A percentile compares a stretch with the other conserved stretches of the same genome.
These are phyloP conservation scores for Taxidea taxus DNA, from an alignment of 2,113 vertebrate species.

Conservation along the genomic window DNA sequence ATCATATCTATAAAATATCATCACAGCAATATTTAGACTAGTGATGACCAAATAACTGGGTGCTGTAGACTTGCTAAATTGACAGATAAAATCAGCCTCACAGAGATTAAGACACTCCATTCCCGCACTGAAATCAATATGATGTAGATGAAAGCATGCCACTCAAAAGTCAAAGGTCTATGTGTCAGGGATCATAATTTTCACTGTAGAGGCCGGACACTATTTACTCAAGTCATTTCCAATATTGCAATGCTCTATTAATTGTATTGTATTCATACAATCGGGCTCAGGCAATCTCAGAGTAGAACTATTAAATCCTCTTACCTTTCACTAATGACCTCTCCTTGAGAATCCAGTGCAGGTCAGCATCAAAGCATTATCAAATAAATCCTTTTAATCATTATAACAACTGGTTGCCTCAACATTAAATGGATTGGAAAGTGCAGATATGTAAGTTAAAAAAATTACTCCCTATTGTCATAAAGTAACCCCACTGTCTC, in stretches of 20 bases:
- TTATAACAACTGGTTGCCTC: neutral
- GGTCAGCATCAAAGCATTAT: slow-evolving; percentile 17
- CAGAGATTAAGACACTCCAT: neutral
- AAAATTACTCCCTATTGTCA: neutral
- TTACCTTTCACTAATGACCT: slow-evolving; percentile 15
- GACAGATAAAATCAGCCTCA: neutral
- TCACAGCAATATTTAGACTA: neutral
- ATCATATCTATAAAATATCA: neutral
- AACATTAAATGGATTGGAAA: slow-evolving; percentile 19
- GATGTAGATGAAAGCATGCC: neutral
- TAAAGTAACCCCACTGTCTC: neutral
- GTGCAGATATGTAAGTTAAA: neutral
- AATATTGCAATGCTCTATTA: neutral
- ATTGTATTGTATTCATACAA: neutral
- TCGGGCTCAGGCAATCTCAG: neutral
- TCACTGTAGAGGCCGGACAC: neutral
- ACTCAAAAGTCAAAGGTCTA: neutral
- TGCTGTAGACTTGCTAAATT: neutral
- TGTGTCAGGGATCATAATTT: too few relatives aligned
- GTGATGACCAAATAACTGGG: neutral
- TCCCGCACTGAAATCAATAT: neutral
- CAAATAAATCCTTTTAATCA: slow-evolving; percentile 25
- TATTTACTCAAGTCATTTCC: neutral
- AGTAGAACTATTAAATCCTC: neutral
- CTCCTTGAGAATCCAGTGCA: neutral